Evolutionary conservation across 2,113 vertebrate genomes (phyloP), one percentile per base, ranked within the genome.

Genomic region (Catharus bicknelli): DNA sequence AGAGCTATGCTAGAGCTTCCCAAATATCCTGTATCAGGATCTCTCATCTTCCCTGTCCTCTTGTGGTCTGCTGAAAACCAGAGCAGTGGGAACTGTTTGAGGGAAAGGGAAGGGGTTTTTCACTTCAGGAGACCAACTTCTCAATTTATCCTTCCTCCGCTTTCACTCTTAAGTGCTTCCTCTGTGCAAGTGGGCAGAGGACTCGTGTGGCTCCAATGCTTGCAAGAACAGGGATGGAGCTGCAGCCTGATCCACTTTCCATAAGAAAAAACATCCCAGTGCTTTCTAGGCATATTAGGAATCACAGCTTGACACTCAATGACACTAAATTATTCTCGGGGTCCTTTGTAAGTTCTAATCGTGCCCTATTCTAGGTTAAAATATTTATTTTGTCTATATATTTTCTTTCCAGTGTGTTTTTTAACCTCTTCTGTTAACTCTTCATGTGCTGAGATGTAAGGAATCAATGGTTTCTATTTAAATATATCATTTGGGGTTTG

Each of bases 371-470:
- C 85, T 91, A 96, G 96, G 93, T 97, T 96, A 59, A 96, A 95
- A 57, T 98, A 97, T 98, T 98, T 98, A 98, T 97, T 98, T 97
- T 97, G 96, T 97, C 95, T 68, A 86, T 95, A 55, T 87, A 80
- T 95, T 95, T 90, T 86, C 95, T 94, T 87, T 77, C 78, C 69
- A 16, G 86, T 88, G 78, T 95, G 83, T 95, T 90, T 94, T 89
- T 96, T 96, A 96, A 96, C 95, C 91, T 86, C 92, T 90, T 87
- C 68, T 77, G 74, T 94, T 88, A 94, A 95, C 91, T 88, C 72
- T 57, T 82, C 93, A 32, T 96, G 87, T 96, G 86, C 90, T 86
- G 90, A 96, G 95, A 84, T 88, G 96, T 96, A 96, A 93, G 88
- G 91, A 94, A 91, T 92, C 78, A 88, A 83, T 90, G 54, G 34